A percentile compares a stretch with the other conserved stretches of the same genome.
phyloP scores from a whole-genome alignment of 2,113 vertebrate species.

The Plectropomus leopardus region DNA sequence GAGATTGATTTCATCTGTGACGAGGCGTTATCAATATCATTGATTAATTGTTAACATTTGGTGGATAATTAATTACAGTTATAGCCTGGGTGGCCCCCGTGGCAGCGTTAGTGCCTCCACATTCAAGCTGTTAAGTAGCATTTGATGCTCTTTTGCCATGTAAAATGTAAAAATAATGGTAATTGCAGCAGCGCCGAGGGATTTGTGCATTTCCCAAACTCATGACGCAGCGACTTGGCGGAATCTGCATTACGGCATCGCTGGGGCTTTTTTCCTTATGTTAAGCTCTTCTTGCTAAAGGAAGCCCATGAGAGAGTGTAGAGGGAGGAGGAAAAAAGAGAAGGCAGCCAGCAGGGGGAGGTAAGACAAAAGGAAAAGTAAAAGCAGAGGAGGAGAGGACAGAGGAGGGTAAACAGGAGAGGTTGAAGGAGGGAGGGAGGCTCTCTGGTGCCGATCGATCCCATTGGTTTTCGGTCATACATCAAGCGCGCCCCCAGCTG shows the following conservation, averaged over 20 bases:
- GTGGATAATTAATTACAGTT: constrained; percentile 53
- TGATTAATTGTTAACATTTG: constrained; percentile 53
- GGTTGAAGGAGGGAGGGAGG: constrained; percentile 42
- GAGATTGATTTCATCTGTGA: constrained; percentile 58
- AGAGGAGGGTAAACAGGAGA: constrained; percentile 11
- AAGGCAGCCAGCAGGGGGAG: constrained; percentile 96
- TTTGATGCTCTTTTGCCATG: constrained; percentile 39
- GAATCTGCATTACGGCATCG: constrained; percentile 60
- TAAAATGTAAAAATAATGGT: constrained; percentile 67
- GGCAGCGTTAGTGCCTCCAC: constrained; percentile 8
- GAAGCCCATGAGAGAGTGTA: constrained; percentile 34
- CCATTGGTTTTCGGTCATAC: constrained; percentile 51
- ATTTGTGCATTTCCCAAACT: constrained; percentile 59
- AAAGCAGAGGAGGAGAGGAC: constrained; percentile 28
- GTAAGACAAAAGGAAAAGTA: constrained; percentile 93
- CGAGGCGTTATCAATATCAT: constrained; percentile 64
- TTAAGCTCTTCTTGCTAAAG: constrained; percentile 48
- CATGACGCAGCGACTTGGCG: constrained; percentile 66
- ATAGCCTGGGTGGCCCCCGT: constrained; percentile 14
- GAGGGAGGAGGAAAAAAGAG: constrained; percentile 37
- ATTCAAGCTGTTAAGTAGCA: constrained; percentile 32
- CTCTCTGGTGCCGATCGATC: constrained; percentile 49
- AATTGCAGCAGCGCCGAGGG: constrained; percentile 38
- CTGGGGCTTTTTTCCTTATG: constrained; percentile 22
- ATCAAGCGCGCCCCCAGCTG: constrained; percentile 18